Evolutionary conservation across 2,797 vertebrate genomes (phyloP).

Genomic region (Trachurus trachurus): DNA sequence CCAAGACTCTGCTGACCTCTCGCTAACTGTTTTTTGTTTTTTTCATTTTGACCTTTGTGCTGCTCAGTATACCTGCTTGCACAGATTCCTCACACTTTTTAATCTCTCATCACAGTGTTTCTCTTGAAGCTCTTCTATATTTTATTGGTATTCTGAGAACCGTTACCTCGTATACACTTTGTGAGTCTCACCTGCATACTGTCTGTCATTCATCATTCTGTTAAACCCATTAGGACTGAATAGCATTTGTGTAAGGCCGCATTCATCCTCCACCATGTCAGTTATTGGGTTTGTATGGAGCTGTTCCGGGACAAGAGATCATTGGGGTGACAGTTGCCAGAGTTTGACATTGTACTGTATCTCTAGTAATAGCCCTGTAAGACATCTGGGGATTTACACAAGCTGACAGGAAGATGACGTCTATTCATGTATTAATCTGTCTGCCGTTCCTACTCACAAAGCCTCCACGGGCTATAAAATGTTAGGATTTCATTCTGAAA

Average conservation of each 20-base stretch:
- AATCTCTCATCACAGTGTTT: slow-evolving; percentile 20
- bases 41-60: slow-evolving; percentile 6
- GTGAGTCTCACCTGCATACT: slow-evolving; percentile 14
- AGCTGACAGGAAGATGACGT: slow-evolving; percentile 65
- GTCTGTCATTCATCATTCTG: slow-evolving; percentile 45
- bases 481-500: slow-evolving; percentile 48
- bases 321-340: slow-evolving; percentile 59
- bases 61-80: background rate
- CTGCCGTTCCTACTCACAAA: slow-evolving; percentile 45
- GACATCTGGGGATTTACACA: slow-evolving; percentile 70
- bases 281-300: slow-evolving; percentile 53
- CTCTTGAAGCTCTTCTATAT: slow-evolving; percentile 10
- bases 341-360: slow-evolving; percentile 57
- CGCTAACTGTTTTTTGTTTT: slow-evolving; percentile 3
- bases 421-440: slow-evolving; percentile 68
- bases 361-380: slow-evolving; percentile 63
- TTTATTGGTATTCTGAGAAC: slow-evolving; percentile 22
- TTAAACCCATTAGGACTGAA: slow-evolving; percentile 37
- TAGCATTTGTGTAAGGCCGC: slow-evolving; percentile 47
- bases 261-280: slow-evolving; percentile 50
- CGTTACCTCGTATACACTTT: slow-evolving; percentile 11
- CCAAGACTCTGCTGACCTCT: slow-evolving; percentile 16
- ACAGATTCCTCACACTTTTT: slow-evolving; percentile 13
- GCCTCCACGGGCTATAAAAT: slow-evolving; percentile 35
- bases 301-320: slow-evolving; percentile 45